phyloP scores from a whole-genome alignment of 2,797 vertebrate species.

The Acomys russatus region DNA sequence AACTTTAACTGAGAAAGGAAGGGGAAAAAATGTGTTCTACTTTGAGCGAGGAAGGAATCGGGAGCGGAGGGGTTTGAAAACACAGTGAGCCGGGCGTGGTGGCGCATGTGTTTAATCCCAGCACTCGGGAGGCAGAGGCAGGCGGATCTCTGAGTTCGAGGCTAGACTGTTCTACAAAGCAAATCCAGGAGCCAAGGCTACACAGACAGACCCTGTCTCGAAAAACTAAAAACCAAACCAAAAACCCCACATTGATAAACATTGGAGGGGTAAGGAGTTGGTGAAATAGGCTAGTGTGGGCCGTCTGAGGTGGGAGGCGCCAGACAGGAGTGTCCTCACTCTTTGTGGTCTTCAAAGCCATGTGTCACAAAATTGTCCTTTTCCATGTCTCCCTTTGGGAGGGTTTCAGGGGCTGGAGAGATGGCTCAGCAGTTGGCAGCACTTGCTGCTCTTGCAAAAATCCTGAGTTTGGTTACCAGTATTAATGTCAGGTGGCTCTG shows the following conservation, averaged over 20 bases:
- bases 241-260: too few species aligned
- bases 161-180: too few species aligned
- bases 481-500: background rate
- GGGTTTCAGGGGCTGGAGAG: background rate
- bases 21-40: background rate
- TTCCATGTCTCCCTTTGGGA: background rate
- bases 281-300: background rate
- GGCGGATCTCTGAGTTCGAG: too few species aligned
- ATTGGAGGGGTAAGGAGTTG: background rate
- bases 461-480: background rate
- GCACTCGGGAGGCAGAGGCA: too few species aligned
- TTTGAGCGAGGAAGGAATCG: background rate
- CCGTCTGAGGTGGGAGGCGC: too few species aligned
- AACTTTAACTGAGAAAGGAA: background rate
- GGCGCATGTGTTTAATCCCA: too few species aligned
- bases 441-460: background rate
- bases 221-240: too few species aligned
- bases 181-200: too few species aligned
- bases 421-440: background rate
- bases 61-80: background rate
- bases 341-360: background rate
- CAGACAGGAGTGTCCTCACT: background rate
- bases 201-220: too few species aligned
- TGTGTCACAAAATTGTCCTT: slow-evolving; percentile 12
- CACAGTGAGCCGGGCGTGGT: too few species aligned